phyloP scores from a whole-genome alignment of 2,113 vertebrate genomes.

The Argyrosomus japonicus region DNA sequence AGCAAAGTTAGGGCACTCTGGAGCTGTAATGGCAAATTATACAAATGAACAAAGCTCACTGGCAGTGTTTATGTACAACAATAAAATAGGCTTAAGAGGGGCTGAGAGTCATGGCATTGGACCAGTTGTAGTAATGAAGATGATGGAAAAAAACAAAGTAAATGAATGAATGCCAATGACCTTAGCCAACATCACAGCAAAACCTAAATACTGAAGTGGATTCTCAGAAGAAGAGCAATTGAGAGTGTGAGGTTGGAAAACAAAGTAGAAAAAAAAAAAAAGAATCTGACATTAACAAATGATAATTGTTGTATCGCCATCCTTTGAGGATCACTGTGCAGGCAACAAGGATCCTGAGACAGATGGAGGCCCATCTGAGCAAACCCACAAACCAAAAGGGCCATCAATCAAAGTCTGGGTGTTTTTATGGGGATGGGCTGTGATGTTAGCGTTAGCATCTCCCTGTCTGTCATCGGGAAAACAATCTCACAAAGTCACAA shows the following conservation, averaged over 20 bases:
- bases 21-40: slow-evolving; percentile 19
- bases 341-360: slow-evolving; percentile 55
- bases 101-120: slow-evolving; percentile 6
- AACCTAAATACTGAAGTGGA: slow-evolving; percentile 13
- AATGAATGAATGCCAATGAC: slow-evolving; percentile 29
- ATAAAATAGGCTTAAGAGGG: slow-evolving; percentile 27
- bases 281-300: slow-evolving; percentile 69
- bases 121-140: slow-evolving; percentile 24
- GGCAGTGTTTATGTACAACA: slow-evolving; percentile 28
- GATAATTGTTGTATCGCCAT: slow-evolving; percentile 58
- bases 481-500: slow-evolving; percentile 39
- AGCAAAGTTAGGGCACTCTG: slow-evolving; percentile 13
- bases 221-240: not conserved
- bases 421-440: slow-evolving; percentile 47
- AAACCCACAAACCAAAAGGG: slow-evolving; percentile 68
- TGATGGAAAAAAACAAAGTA: not conserved
- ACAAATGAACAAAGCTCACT: slow-evolving; percentile 40
- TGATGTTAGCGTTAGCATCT: slow-evolving; percentile 58
- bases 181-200: slow-evolving; percentile 15
- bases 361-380: slow-evolving; percentile 72
- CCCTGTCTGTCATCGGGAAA: slow-evolving; percentile 52
- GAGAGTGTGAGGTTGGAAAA: slow-evolving; percentile 5
- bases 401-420: slow-evolving; percentile 68
- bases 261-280: slow-evolving; percentile 22
- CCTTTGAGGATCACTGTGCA: slow-evolving; percentile 59